Conservation (phyloP, 2,797 vertebrate species). For the Thripadectes ignobilis region DNA sequence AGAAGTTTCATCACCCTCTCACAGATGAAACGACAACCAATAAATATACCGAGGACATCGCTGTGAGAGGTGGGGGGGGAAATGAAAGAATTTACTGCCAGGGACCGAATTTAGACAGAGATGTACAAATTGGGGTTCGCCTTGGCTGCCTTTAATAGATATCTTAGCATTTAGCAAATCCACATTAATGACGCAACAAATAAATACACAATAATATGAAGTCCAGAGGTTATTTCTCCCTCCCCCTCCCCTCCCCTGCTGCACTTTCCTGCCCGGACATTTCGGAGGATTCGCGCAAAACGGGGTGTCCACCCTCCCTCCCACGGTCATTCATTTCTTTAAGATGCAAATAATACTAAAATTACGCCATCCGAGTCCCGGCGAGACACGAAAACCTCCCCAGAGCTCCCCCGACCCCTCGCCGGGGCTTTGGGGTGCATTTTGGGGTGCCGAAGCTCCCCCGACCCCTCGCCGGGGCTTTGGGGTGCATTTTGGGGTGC, state of each 20-base stretch:
- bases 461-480: neutral
- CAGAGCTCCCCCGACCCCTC: no score
- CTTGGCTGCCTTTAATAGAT: neutral
- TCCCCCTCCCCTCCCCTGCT: neutral
- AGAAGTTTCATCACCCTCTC: conserved; percentile 71
- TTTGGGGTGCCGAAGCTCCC: neutral
- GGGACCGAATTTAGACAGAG: conserved; percentile 47
- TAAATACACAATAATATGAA: conserved; percentile 68
- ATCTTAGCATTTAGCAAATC: conserved; percentile 6
- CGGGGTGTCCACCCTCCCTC: neutral
- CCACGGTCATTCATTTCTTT: neutral
- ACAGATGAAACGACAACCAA: conserved; percentile 61
- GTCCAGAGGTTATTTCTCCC: neutral
- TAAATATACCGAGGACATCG: conserved; percentile 69
- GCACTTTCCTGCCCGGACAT: neutral
- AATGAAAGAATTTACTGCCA: neutral
- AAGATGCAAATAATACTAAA: conserved; percentile 63
- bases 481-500: neutral
- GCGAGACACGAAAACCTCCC: neutral
- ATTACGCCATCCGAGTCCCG: neutral
- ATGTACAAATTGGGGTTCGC: neutral
- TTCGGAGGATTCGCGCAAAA: neutral
- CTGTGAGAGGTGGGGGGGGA: fast-evolving
- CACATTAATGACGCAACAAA: conserved; percentile 52
- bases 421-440: neutral